A percentile compares a stretch with the other conserved stretches of the same genome.
phyloP scores from a whole-genome alignment of 2,888 invertebrate genomes.

The Trichogramma evanescens region DNA sequence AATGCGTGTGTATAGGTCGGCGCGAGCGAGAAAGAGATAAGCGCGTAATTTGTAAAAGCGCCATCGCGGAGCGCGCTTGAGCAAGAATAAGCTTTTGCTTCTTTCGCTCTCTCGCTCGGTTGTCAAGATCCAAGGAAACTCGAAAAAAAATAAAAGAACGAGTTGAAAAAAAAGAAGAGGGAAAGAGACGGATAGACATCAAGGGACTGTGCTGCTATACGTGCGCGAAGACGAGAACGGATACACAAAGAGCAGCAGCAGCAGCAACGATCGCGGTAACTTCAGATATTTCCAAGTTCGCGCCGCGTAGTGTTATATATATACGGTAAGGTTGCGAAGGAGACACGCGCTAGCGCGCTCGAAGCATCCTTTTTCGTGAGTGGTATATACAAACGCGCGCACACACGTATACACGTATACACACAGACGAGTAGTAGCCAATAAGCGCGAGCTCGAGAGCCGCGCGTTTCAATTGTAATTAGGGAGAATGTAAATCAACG shows the following conservation, averaged over 20 bases:
- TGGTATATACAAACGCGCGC: too few relatives aligned
- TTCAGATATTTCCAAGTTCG: too few relatives aligned
- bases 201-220: neutral
- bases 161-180: neutral
- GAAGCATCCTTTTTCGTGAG: neutral
- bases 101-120: neutral
- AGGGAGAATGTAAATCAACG: slow-evolving; percentile 45
- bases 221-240: neutral
- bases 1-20: neutral
- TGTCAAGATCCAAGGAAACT: neutral
- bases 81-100: neutral
- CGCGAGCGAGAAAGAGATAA: neutral
- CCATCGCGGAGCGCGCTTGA: neutral
- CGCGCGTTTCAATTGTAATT: slow-evolving; percentile 43
- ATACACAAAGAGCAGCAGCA: too few relatives aligned
- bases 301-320: too few relatives aligned
- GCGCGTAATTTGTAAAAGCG: slow-evolving; percentile 11
- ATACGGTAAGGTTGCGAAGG: neutral
- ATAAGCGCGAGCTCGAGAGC: slow-evolving; percentile 29
- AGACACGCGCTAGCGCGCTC: slow-evolving; percentile 3
- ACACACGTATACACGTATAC: neutral
- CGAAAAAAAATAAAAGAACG: slow-evolving; percentile 13
- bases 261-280: too few relatives aligned
- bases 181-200: slow-evolving; percentile 2
- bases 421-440: slow-evolving; percentile 36